These are phyloP conservation scores for Danionella cerebrum DNA, from an alignment of 2,113 vertebrate species.

Conservation along the genomic window DNA sequence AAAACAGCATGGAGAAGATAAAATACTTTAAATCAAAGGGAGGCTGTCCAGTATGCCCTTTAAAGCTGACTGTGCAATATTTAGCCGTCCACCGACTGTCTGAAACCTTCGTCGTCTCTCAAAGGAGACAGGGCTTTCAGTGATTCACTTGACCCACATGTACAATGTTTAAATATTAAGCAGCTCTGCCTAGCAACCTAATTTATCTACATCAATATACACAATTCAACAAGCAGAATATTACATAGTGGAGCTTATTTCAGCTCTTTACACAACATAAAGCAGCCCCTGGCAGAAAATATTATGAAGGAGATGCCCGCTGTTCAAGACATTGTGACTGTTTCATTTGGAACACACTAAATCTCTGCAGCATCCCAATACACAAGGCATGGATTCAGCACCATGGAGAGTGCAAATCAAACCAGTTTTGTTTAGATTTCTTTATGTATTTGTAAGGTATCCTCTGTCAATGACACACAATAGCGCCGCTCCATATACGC, in stretches of 20 bases:
- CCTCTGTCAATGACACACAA: too few species aligned
- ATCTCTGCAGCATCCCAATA: too few species aligned
- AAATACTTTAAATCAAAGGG: background rate
- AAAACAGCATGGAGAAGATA: too few species aligned
- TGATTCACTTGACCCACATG: constrained; percentile 32
- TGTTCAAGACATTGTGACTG: too few species aligned
- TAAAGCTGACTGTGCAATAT: background rate
- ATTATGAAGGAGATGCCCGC: too few species aligned
- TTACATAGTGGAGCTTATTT: too few species aligned
- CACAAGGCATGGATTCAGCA: constrained; percentile 25
- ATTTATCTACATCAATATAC: constrained; percentile 17
- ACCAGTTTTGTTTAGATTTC: background rate
- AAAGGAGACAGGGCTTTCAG: constrained; percentile 19
- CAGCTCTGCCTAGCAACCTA: constrained; percentile 60
- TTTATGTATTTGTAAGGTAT: too few species aligned
- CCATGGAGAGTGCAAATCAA: constrained; percentile 24
- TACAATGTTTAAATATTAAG: constrained; percentile 67
- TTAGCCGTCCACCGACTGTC: background rate
- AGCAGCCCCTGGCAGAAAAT: too few species aligned
- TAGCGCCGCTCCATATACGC: too few species aligned
- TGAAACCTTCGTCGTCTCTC: constrained; percentile 23
- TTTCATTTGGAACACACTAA: too few species aligned
- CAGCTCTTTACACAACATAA: too few species aligned
- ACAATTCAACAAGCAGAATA: background rate
- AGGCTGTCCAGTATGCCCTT: background rate